Base-by-base conservation (phyloP, 2,797 vertebrate species). In the Pitangus sulphuratus region DNA sequence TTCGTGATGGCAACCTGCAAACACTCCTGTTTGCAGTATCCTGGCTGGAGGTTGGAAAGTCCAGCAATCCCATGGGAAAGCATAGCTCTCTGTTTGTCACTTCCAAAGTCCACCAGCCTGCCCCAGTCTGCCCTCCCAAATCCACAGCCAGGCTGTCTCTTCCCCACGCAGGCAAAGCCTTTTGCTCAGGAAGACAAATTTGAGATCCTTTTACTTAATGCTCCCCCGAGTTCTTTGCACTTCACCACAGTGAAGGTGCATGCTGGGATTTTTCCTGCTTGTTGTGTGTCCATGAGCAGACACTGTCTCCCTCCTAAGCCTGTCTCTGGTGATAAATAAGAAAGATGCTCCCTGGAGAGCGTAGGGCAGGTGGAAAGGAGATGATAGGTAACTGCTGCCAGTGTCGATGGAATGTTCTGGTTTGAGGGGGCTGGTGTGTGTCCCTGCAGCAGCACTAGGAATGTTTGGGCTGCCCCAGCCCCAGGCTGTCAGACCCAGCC, bases 1-100 rank as follows among this genome's bases (percentile, higher is more conserved):
- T 91, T 60, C 6, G 45, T 20, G 75, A 45, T 28, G 82, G 84
- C 84, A 50, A 42, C 78, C 81, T 69, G 81, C 69, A 87, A 93
- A 31, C 14, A 45, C 75, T 58, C 72, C 31, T 69, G 26, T 82
- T 70, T 50, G 69, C 51, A 54, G 88, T 82, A 26, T 84, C 84
- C 85, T 80, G 54, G 91, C 88, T 31, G 93, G 71, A 44, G 89
- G 75, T 47, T 0, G 24, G 86, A 81, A 88, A 91, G 84, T 66
- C 37, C 91, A 54, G 11, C 64, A 40, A 58, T 57, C 37, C 79
- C 30, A 5, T 1, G 8, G 64, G 83, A 87, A 90, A 95, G 87
- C 71, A 39, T 61, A 65, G 17, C 69, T 44, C 60, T 77, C 33
- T 64, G 84, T 89, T 84, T 8, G 6, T 21, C 9, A 2, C 24